Conservation (phyloP, 1,140 invertebrate genomes). For the Lethrus apterus region DNA sequence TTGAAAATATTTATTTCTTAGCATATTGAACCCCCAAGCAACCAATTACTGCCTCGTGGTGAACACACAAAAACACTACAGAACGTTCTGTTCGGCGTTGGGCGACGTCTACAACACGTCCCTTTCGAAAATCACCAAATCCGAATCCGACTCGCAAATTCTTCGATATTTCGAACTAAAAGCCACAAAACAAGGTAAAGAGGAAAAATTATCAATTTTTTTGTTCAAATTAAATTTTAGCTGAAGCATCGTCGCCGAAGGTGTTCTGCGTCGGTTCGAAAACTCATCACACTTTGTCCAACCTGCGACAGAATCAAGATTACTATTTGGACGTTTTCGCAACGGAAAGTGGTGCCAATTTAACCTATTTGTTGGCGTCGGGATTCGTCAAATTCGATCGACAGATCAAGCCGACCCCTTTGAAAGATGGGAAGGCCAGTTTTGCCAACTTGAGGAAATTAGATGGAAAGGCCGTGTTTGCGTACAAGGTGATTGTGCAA, state of each 20-base stretch:
- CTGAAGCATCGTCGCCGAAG: conserved; percentile 13
- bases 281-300: conserved; percentile 49
- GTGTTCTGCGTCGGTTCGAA: conserved; percentile 48
- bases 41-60: conserved; percentile 53
- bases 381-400: conserved; percentile 35
- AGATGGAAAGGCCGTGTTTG: conserved; percentile 39
- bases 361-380: conserved; percentile 40
- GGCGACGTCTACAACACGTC: conserved; percentile 2
- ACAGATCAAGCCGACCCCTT: conserved; percentile 28
- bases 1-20: conserved; percentile 30
- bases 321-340: conserved; percentile 46
- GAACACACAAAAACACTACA: conserved; percentile 47
- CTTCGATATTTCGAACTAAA: conserved; percentile 4
- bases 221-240: conserved; percentile 4
- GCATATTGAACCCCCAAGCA: conserved; percentile 50
- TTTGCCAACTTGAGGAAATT: conserved; percentile 38
- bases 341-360: conserved; percentile 39
- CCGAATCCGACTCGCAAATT: neutral
- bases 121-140: conserved; percentile 4
- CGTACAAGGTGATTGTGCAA: conserved; percentile 35
- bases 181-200: conserved; percentile 11
- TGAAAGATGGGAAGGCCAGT: conserved; percentile 37
- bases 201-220: too few species aligned
- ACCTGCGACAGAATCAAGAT: conserved; percentile 44
- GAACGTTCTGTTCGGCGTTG: conserved; percentile 48